Conservation (phyloP, 1,140 invertebrate species). For the Sipha flava region DNA sequence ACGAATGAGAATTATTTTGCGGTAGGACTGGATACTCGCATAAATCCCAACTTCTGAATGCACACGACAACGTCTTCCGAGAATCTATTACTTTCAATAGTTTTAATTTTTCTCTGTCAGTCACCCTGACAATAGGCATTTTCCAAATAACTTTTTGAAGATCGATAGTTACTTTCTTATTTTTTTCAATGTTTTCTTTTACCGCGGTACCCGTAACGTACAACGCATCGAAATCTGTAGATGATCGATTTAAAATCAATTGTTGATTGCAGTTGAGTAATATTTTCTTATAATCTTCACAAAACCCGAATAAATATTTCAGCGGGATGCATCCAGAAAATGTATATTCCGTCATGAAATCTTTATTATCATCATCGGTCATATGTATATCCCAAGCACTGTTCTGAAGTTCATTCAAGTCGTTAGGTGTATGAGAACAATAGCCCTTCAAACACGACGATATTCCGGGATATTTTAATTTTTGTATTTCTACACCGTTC, state of each 20-base stretch:
- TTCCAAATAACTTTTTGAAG: conserved; percentile 39
- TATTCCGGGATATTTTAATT: conserved; percentile 43
- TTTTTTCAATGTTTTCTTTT: not conserved
- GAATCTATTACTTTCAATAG: conserved; percentile 35
- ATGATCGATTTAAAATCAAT: conserved; percentile 43
- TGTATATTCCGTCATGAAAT: not conserved
- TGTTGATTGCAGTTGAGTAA: conserved; percentile 46
- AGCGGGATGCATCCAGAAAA: conserved; percentile 44
- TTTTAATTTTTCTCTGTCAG: conserved; percentile 34
- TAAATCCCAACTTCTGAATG: conserved; percentile 43
- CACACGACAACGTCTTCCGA: conserved; percentile 37
- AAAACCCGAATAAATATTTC: conserved; percentile 44
- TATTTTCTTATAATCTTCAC: conserved; percentile 46
- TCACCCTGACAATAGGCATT: conserved; percentile 36
- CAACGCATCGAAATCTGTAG: conserved; percentile 38
- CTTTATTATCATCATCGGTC: not conserved
- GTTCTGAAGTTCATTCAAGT: conserved; percentile 38
- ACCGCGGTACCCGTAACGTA: not conserved
- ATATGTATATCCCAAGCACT: conserved; percentile 39
- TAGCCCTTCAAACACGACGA: conserved; percentile 44
- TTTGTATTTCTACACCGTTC: conserved; percentile 45
- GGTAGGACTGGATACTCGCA: too few species aligned
- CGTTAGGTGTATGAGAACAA: conserved; percentile 37
- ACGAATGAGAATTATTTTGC: conserved; percentile 36
- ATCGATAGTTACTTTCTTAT: not conserved